These are phyloP conservation scores for Phainopepla nitens DNA, from an alignment of 2,113 vertebrate species.

Conservation along the genomic window DNA sequence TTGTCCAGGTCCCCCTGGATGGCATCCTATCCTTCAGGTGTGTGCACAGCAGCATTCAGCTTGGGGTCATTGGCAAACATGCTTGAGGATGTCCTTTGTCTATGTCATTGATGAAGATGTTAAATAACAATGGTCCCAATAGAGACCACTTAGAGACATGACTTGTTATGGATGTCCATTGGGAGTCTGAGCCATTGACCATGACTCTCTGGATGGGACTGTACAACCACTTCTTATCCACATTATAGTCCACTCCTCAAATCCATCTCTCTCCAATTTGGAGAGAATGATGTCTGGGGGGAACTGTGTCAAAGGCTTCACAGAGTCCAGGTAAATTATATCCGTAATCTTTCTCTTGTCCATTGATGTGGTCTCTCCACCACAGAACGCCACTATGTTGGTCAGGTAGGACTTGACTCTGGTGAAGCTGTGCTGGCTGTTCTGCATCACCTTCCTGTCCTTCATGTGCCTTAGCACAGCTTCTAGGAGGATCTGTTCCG, in stretches of 20 bases:
- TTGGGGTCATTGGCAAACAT: neutral
- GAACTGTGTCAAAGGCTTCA: neutral
- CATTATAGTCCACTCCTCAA: neutral
- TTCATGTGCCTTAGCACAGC: neutral
- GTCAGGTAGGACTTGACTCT: neutral
- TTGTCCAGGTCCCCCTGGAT: neutral
- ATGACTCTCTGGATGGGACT: neutral
- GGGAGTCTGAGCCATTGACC: neutral
- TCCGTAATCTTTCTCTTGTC: neutral
- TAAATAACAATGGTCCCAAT: neutral
- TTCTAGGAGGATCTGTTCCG: neutral
- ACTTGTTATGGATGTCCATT: neutral
- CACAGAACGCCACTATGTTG: neutral
- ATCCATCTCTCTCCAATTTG: neutral
- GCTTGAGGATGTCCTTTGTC: neutral
- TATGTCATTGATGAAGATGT: neutral
- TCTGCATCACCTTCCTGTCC: neutral
- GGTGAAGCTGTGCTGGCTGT: neutral
- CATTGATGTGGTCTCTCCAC: neutral
- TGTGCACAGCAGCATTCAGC: neutral
- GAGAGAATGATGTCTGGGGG: neutral
- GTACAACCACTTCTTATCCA: neutral
- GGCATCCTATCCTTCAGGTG: neutral
- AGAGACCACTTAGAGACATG: too few species aligned
- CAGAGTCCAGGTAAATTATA: neutral